Evolutionary conservation across 2,113 vertebrate genomes (phyloP).

Genomic region (Pao palembangensis): DNA sequence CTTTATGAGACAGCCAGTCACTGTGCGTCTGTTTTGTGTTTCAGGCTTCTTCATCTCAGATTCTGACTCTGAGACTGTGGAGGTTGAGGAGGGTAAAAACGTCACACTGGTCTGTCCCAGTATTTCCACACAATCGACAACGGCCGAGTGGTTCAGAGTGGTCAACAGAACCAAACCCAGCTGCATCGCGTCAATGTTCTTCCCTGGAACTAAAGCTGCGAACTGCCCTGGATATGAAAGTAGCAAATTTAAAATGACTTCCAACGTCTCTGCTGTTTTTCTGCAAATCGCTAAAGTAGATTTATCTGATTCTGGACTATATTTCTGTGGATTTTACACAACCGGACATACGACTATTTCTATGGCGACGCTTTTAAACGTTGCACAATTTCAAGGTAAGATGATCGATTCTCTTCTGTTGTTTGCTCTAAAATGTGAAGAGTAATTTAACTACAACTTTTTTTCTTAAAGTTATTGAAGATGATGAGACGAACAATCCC

Average conservation of each 20-base stretch:
- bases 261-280: not conserved
- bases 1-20: too few relatives aligned
- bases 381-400: slow-evolving; percentile 7
- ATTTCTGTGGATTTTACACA: slow-evolving; percentile 23
- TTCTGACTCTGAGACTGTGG: slow-evolving; percentile 4
- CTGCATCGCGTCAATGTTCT: not conserved
- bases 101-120: slow-evolving; percentile 18
- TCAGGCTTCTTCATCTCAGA: slow-evolving; percentile 11
- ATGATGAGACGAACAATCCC: not conserved
- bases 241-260: slow-evolving; percentile 26
- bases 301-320: not conserved
- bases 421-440: not conserved
- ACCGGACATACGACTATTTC: accelerated
- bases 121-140: accelerated
- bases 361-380: not conserved
- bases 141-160: not conserved
- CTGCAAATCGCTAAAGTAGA: slow-evolving; percentile 7
- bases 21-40: not conserved
- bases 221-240: slow-evolving; percentile 11
- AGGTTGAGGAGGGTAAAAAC: slow-evolving; percentile 4
- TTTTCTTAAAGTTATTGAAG: not conserved
- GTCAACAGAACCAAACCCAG: not conserved
- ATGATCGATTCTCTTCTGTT: not conserved
- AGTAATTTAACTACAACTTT: not conserved
- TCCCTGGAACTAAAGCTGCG: accelerated